Base-by-base conservation (phyloP, 2,888 invertebrate species). In the Tridacna gigas region DNA sequence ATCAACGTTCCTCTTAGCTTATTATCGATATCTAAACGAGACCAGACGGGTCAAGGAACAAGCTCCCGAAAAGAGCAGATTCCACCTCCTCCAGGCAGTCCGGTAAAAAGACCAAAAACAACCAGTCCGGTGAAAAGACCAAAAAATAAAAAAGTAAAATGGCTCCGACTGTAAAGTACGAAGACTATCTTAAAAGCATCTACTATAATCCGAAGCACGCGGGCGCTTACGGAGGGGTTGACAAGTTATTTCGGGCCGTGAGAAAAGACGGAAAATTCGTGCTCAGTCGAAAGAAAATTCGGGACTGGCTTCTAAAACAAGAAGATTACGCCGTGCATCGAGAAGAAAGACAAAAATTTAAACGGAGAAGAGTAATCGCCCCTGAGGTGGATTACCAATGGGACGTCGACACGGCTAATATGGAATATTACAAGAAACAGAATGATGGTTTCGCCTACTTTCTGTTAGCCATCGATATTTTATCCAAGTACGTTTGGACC, bases 261-360 rank as follows among this genome's bases (percentile, higher is more conserved):
- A 79, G 77, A 61, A 84, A 86, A 71, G 83, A 85, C n/a, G 86
- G 82, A 15, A 79, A 79, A 76, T 88, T 81, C 28, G 84, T 81
- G 26, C n/a, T 85, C 0, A 63, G 78, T 9, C 73, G 63, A 67
- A 63, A 65, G 61, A 73, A 73, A 56, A 73, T 73, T 37, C 78
- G 79, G 5, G 79, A 89, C 48, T 86, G 86, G 89, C 60, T 87
- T 22, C 65, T 82, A 63, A 86, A 80, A 79, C 87, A 86, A 61
- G 86, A 87, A 76, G 79, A 81, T 26, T 88, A 79, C 66, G 82
- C 83, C 37, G 78, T 89, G 48, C 84, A 86, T 45, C 61, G 82
- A 73, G 80, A 83, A 67, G 71, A 61, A 1, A 48, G 83, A 18
- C 1, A 51, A 12, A 82, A 77, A 79, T 86, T 88, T 37, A 82